Conservation (phyloP, 2,888 invertebrate species). For the Osmoderma eremita region DNA sequence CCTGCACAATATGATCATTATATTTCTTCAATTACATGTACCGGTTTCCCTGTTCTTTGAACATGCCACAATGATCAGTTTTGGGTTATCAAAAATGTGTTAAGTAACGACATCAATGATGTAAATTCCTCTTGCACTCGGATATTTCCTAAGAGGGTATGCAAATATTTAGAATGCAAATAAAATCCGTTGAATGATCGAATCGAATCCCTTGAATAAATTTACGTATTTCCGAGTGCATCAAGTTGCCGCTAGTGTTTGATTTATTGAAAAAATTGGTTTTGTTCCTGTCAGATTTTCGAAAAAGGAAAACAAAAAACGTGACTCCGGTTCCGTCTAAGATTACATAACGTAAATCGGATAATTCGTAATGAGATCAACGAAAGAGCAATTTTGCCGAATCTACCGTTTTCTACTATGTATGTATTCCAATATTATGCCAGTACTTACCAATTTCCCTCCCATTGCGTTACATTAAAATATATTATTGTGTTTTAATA, state of each 20-base stretch:
- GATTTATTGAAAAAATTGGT: not conserved
- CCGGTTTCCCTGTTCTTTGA: no score
- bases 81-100: no score
- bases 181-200: no score
- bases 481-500: slow-evolving; percentile 31
- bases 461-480: slow-evolving; percentile 40
- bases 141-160: no score
- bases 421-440: not conserved
- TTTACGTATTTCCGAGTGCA: not conserved
- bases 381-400: not conserved
- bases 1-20: no score
- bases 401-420: not conserved
- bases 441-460: slow-evolving; percentile 40
- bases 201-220: not conserved
- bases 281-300: not conserved
- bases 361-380: not conserved
- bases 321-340: slow-evolving; percentile 5
- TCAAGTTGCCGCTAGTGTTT: slow-evolving; percentile 1
- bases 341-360: slow-evolving; percentile 8
- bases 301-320: no score
- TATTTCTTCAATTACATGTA: no score
- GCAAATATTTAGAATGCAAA: no score
- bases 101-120: no score
- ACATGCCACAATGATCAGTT: no score
- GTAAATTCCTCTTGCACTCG: no score